Evolutionary conservation across 2,888 invertebrate species (phyloP).

Genomic region (Drosophila monieri): DNA sequence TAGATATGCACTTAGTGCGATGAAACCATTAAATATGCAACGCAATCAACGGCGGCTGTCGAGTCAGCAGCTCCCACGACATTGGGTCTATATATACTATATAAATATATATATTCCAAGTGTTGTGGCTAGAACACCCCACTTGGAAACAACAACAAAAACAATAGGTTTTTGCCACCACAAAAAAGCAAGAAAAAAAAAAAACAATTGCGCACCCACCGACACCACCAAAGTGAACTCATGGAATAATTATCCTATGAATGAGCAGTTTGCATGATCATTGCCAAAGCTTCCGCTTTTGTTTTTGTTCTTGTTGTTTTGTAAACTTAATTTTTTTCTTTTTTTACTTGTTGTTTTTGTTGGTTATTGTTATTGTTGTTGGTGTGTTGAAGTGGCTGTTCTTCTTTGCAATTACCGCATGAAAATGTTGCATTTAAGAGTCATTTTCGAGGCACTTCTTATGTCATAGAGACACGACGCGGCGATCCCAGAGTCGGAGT

Average conservation of each 20-base stretch:
- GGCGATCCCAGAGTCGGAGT: conserved; percentile 25
- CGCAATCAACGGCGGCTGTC: conserved; percentile 37
- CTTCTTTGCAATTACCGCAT: conserved; percentile 74
- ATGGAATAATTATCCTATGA: conserved; percentile 82
- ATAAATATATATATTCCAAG: conserved; percentile 2
- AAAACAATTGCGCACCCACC: conserved; percentile 46
- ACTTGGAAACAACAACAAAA: conserved; percentile 52
- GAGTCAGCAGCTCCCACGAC: conserved; percentile 69
- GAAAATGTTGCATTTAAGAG: conserved; percentile 78
- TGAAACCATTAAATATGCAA: conserved; percentile 74
- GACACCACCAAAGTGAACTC: conserved; percentile 62
- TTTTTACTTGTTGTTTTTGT: conserved; percentile 24
- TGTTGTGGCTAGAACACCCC: conserved; percentile 53
- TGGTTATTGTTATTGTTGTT: conserved; percentile 27
- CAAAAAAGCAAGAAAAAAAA: conserved; percentile 24
- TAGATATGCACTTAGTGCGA: conserved; percentile 70
- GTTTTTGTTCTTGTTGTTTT: conserved; percentile 57
- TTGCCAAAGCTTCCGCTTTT: conserved; percentile 80
- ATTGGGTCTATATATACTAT: conserved; percentile 46
- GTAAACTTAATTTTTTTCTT: conserved; percentile 47
- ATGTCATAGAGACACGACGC: conserved; percentile 64
- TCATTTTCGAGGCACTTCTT: conserved; percentile 63
- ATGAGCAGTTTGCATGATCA: conserved; percentile 81
- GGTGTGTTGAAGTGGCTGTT: conserved; percentile 27
- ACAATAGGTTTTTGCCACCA: conserved; percentile 1